A percentile compares a stretch with the other conserved stretches of the same genome.
phyloP scores from a whole-genome alignment of 37 sponge, comb jelly and placozoan species.

The Ianthella basta region DNA sequence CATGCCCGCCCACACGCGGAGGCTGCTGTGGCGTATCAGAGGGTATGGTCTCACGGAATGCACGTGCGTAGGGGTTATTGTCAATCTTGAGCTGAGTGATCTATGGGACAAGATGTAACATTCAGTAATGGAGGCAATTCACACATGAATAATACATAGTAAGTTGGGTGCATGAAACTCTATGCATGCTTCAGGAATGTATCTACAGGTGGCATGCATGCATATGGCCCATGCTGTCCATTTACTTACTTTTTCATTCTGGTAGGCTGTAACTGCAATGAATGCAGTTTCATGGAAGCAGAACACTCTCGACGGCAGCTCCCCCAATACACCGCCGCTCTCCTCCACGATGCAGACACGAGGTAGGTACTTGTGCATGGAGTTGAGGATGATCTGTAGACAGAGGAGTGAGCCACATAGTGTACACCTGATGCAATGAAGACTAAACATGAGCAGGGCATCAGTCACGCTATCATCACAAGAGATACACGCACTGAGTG shows the following conservation, averaged over 20 bases:
- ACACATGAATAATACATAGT: not conserved
- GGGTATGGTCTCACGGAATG: constrained; percentile 59
- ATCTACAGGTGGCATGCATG: not conserved
- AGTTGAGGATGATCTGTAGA: constrained; percentile 76
- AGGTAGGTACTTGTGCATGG: constrained; percentile 82
- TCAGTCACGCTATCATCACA: too few relatives aligned
- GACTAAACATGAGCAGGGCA: too few relatives aligned
- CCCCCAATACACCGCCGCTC: not conserved
- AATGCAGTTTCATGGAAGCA: constrained; percentile 73
- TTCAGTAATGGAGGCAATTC: not conserved
- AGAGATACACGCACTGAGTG: too few relatives aligned
- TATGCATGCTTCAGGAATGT: not conserved
- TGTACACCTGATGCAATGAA: too few relatives aligned
- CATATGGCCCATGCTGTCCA: not conserved
- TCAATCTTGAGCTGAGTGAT: constrained; percentile 76
- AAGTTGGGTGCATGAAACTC: not conserved
- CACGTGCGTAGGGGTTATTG: constrained; percentile 72
- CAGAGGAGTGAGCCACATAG: not conserved
- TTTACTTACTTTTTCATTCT: constrained; percentile 57
- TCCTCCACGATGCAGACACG: constrained; percentile 43
- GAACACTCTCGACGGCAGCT: not conserved
- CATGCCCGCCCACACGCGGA: constrained; percentile 14
- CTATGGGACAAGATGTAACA: not conserved
- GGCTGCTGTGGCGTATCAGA: constrained; percentile 26
- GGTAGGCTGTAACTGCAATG: constrained; percentile 87